Percentiles rank a stretch among this genome's conserved stretches.
Evolutionary conservation across 1,140 invertebrate genomes (phyloP).

Genomic region (Pissodes strobi): DNA sequence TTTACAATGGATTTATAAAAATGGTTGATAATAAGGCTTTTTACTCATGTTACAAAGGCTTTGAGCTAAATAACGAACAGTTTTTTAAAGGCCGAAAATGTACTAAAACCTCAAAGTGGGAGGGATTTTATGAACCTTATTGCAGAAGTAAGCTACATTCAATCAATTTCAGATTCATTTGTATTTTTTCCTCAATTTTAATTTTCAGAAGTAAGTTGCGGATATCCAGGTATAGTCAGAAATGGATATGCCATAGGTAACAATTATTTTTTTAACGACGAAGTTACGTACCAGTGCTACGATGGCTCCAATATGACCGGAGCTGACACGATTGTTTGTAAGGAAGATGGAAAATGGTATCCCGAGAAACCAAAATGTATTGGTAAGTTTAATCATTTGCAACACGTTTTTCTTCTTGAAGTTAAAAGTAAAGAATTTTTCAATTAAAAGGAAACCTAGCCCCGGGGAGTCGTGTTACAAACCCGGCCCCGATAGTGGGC

Average conservation of each 20-base stretch:
- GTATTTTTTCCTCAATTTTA: not conserved
- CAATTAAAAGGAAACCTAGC: too few relatives aligned
- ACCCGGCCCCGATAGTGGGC: too few relatives aligned
- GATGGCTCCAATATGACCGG: constrained; percentile 61
- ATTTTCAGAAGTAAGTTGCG: constrained; percentile 53
- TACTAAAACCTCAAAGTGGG: constrained; percentile 60
- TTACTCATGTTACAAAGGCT: constrained; percentile 62
- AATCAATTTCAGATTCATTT: not conserved
- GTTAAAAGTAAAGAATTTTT: too few relatives aligned
- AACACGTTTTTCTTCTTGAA: too few relatives aligned
- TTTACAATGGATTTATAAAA: constrained; percentile 56
- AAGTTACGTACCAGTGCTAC: constrained; percentile 60
- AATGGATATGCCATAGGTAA: constrained; percentile 61
- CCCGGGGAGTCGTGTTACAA: too few relatives aligned
- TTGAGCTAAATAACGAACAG: constrained; percentile 54
- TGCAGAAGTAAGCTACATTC: constrained; percentile 57
- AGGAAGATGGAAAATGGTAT: constrained; percentile 60
- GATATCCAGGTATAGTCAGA: constrained; percentile 62
- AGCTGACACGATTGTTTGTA: constrained; percentile 56
- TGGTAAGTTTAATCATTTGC: constrained; percentile 54
- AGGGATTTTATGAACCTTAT: constrained; percentile 55
- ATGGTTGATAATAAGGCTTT: constrained; percentile 49
- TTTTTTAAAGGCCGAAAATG: constrained; percentile 55
- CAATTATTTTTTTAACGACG: constrained; percentile 60
- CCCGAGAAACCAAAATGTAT: constrained; percentile 57